These are phyloP conservation scores for Loris lydekkerianus DNA, from an alignment of 2,797 vertebrate species.

Conservation along the genomic window DNA sequence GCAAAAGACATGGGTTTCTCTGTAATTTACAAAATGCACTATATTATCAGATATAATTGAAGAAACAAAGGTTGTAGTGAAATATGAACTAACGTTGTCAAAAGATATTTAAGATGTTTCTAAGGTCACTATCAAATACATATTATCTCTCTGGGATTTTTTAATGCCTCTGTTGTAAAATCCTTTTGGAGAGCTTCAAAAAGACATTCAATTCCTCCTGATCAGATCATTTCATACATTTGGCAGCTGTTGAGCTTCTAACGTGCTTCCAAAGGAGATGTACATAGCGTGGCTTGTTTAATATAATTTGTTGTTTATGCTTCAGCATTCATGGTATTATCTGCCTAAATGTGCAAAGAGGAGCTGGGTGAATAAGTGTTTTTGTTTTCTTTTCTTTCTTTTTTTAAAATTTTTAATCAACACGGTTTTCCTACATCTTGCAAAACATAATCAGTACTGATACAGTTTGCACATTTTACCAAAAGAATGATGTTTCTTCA, in stretches of 20 bases:
- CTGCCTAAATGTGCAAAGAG: constrained; percentile 39
- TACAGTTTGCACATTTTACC: constrained; percentile 12
- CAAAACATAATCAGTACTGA: constrained; percentile 23
- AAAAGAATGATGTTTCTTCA: not conserved
- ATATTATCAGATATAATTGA: constrained; percentile 73
- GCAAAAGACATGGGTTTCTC: constrained; percentile 62
- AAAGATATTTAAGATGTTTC: constrained; percentile 71
- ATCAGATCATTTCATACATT: constrained; percentile 36
- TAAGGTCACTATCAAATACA: constrained; percentile 39
- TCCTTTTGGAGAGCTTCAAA: constrained; percentile 28
- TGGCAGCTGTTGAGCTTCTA: constrained; percentile 33
- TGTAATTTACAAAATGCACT: constrained; percentile 76
- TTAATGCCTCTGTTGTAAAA: constrained; percentile 41
- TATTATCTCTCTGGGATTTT: not conserved
- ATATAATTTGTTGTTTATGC: constrained; percentile 58
- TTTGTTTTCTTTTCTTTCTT: not conserved
- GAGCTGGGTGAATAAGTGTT: constrained; percentile 9
- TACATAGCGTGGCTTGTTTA: constrained; percentile 12
- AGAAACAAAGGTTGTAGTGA: constrained; percentile 75
- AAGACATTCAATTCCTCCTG: constrained; percentile 34
- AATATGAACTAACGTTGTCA: constrained; percentile 35
- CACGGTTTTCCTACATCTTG: not conserved
- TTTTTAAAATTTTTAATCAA: not conserved
- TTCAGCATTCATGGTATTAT: constrained; percentile 1
- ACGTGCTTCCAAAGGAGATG: not conserved